phyloP scores from a whole-genome alignment of 2,797 vertebrate genomes.

The Dermochelys coriacea region DNA sequence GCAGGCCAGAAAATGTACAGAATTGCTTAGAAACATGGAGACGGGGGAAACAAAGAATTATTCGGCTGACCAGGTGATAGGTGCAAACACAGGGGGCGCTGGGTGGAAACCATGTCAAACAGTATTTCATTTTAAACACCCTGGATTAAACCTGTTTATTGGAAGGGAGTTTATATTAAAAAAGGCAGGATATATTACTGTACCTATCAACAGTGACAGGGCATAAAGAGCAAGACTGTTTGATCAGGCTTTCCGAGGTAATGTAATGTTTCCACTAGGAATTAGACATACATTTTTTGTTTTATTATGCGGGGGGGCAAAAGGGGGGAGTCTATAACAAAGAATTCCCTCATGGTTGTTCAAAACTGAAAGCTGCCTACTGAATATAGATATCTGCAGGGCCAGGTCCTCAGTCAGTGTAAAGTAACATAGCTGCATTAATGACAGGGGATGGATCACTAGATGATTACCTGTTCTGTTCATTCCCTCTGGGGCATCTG shows the following conservation, averaged over 20 bases:
- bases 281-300: constrained; percentile 62
- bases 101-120: constrained; percentile 52
- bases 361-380: background rate
- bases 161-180: constrained; percentile 38
- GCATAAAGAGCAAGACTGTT: constrained; percentile 70
- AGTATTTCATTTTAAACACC: constrained; percentile 67
- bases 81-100: constrained; percentile 18
- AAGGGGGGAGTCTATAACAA: background rate
- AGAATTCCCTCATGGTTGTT: constrained; percentile 14
- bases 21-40: background rate
- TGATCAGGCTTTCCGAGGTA: constrained; percentile 64
- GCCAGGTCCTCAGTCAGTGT: background rate
- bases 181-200: constrained; percentile 65
- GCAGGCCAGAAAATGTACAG: constrained; percentile 59
- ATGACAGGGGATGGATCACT: no score
- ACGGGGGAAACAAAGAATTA: constrained; percentile 61
- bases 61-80: constrained; percentile 67
- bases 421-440: background rate
- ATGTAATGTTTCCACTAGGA: constrained; percentile 73
- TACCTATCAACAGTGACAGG: constrained; percentile 20
- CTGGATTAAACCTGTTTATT: constrained; percentile 49
- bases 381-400: background rate
- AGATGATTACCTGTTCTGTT: no score
- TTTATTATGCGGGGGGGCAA: constrained; percentile 10
- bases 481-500: no score